phyloP scores from a whole-genome alignment of 2,113 vertebrate species.

The Anser brachyrhynchus region DNA sequence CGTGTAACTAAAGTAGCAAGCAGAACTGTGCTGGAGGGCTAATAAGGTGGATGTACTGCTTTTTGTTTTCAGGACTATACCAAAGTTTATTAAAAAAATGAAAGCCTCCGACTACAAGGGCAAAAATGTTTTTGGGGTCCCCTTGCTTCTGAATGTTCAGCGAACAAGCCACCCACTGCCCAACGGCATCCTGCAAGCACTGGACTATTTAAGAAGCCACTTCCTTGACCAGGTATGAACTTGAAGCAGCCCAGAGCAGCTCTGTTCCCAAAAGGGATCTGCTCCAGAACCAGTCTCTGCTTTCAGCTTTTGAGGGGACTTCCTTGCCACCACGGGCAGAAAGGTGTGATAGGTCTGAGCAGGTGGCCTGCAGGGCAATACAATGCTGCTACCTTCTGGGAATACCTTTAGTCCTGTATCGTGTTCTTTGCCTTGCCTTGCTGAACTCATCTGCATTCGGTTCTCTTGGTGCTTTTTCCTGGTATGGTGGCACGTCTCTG shows the following conservation, averaged over 20 bases:
- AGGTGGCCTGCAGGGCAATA: neutral
- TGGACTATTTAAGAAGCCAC: constrained; percentile 81
- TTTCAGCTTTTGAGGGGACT: neutral
- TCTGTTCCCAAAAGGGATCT: neutral
- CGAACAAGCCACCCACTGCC: constrained; percentile 83
- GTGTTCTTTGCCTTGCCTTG: neutral
- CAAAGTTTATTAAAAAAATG: constrained; percentile 80
- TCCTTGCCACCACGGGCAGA: neutral
- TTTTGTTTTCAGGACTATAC: constrained; percentile 81
- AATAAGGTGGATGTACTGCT: neutral
- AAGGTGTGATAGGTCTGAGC: neutral
- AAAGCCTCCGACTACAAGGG: constrained; percentile 80
- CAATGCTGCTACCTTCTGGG: neutral
- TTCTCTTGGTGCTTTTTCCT: neutral
- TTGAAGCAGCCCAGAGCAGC: neutral
- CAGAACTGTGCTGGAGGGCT: neutral
- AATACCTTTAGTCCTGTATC: neutral
- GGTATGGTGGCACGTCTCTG: neutral
- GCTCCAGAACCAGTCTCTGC: neutral
- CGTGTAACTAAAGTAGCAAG: neutral
- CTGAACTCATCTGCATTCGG: neutral
- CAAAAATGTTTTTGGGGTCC: constrained; percentile 85
- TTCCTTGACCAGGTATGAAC: constrained; percentile 85
- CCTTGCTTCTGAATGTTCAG: constrained; percentile 81
- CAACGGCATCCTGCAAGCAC: constrained; percentile 82